Conservation (phyloP, 2,888 invertebrate species). For the Hipparchia sbordonii region DNA sequence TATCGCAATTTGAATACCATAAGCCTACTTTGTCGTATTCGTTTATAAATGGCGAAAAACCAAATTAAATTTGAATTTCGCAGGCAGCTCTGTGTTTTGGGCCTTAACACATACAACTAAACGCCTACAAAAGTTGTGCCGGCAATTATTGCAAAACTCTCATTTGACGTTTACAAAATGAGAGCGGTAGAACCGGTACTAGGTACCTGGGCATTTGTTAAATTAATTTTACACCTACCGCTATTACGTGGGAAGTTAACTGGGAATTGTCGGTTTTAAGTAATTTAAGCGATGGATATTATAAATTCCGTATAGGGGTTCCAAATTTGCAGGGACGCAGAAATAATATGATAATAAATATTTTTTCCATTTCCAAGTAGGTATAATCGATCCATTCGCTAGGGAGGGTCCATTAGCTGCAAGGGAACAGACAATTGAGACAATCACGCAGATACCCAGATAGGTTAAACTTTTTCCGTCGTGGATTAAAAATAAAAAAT, state of each 20-base stretch:
- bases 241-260: constrained; percentile 4
- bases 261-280: neutral
- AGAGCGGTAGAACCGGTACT: neutral
- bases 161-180: constrained; percentile 5
- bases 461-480: too few relatives aligned
- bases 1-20: too few relatives aligned
- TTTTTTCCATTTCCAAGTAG: too few relatives aligned
- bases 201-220: neutral
- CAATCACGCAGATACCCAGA: too few relatives aligned
- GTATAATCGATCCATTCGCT: too few relatives aligned
- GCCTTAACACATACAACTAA: constrained; percentile 5
- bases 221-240: constrained; percentile 4
- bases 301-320: neutral
- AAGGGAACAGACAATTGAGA: too few relatives aligned
- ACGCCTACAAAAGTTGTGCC: constrained; percentile 27
- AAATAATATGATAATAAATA: neutral
- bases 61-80: too few relatives aligned
- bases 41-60: too few relatives aligned
- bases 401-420: too few relatives aligned
- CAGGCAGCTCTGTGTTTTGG: too few relatives aligned
- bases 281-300: neutral
- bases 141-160: constrained; percentile 31
- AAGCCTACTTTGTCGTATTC: too few relatives aligned
- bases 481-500: too few relatives aligned
- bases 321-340: neutral